Percentiles rank a stretch among this genome's conserved stretches.
These are phyloP conservation scores for Octomys mimax DNA, from an alignment of 2,797 vertebrate genomes.

Conservation along the genomic window DNA sequence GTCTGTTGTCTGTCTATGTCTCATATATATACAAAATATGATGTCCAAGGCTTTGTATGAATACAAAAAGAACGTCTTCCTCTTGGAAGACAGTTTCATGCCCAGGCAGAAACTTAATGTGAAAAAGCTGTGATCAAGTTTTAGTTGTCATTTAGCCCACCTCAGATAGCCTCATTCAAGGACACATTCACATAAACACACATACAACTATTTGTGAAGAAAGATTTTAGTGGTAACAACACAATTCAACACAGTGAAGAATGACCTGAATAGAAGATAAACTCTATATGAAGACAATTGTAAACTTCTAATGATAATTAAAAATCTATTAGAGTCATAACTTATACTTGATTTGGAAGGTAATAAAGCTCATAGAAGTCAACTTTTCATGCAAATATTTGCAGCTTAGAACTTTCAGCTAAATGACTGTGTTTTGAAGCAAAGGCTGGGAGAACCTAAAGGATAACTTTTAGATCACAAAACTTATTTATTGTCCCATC, in stretches of 20 bases:
- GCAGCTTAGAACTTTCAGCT: constrained; percentile 2
- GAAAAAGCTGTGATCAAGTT: neutral
- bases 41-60: neutral
- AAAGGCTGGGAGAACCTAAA: neutral
- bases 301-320: neutral
- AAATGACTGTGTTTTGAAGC: neutral
- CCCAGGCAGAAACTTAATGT: neutral
- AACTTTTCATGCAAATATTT: neutral
- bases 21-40: neutral
- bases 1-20: too few relatives aligned
- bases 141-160: neutral
- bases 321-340: neutral
- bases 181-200: neutral
- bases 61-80: neutral
- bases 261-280: neutral
- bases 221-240: neutral
- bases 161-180: neutral
- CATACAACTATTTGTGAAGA: neutral
- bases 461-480: neutral
- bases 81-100: neutral
- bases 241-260: neutral
- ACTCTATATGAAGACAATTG: neutral
- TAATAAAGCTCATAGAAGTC: neutral
- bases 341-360: constrained; percentile 29
- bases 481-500: neutral